Base-by-base conservation (phyloP, 1,140 invertebrate species). In the Latrodectus geometricus region DNA sequence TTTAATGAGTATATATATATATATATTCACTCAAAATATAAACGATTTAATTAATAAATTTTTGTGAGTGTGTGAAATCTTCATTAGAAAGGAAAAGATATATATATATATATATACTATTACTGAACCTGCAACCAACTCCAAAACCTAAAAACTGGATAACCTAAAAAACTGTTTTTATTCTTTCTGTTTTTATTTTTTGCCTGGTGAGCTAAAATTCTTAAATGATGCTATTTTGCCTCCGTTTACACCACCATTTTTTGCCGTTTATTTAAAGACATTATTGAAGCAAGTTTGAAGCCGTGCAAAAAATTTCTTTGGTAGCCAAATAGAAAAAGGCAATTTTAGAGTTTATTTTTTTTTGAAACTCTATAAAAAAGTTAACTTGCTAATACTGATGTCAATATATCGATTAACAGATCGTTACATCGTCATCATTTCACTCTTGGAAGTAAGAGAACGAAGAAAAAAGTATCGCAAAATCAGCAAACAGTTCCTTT, bases 361-460 rank as follows among this genome's bases (percentile, higher is more conserved):
- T 8, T 5, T 35, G 54, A 61, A 14, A 11, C 54, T 61, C 11
- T 61, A 61, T n/a, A 69, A 81, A 80, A 80, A 21, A 3, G 11
- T n/a, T 68, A 61, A 49, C 21, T 17, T 78, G 56, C 14, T 80
- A 72, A 80, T 80, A 80, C 65, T 56, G 79, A 21, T 81, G 68
- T 72, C 79, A 50, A 81, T 81, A 81, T 81, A 81, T 81, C 50
- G 79, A 81, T 81, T 72, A 23, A 12, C 20, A 35, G 79, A 81
- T 81, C 79, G 79, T 81, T 81, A 81, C 50, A 81, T 15, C 68
- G 48, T 70, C 68, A 81, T 81, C 79, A 48, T 81, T 81, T 81
- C 21, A 49, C 68, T 81, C 69, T 80, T 72, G 35, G 56, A 68
- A 70, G 68, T 23, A 50, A 70, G 48, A 66, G 66, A 68, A 74